These are phyloP conservation scores for Notarius lentiginosus DNA, from an alignment of 2,113 vertebrate genomes.

Conservation along the genomic window DNA sequence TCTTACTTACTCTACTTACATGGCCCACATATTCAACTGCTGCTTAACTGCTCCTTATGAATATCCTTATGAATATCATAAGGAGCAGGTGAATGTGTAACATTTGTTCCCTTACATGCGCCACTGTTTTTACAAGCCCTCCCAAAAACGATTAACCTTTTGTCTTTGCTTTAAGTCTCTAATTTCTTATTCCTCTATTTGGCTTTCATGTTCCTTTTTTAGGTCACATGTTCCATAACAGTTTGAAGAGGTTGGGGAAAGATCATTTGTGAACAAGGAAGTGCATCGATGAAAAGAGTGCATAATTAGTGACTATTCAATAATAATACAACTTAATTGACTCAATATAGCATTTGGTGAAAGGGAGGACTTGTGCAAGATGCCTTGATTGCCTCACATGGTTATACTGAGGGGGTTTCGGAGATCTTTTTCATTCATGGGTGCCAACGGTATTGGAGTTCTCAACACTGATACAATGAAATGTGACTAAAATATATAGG, in stretches of 20 bases:
- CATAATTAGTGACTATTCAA: slow-evolving; percentile 58
- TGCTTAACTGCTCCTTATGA: slow-evolving; percentile 18
- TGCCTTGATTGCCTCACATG: neutral
- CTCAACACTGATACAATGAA: neutral
- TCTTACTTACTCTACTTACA: slow-evolving; percentile 25
- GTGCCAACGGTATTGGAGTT: neutral
- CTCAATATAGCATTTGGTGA: slow-evolving; percentile 40
- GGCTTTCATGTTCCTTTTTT: slow-evolving; percentile 67
- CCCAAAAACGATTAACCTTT: neutral
- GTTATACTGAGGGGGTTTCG: neutral
- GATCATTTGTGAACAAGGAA: slow-evolving; percentile 59
- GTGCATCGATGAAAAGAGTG: slow-evolving; percentile 51
- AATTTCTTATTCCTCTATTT: slow-evolving; percentile 51
- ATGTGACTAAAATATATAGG: neutral
- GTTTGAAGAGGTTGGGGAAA: slow-evolving; percentile 59
- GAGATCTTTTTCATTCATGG: neutral
- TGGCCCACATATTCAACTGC: slow-evolving; percentile 23
- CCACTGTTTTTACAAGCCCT: neutral
- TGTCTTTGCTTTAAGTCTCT: slow-evolving; percentile 40
- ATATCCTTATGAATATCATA: neutral
- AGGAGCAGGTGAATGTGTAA: neutral
- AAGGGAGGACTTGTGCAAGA: slow-evolving; percentile 15
- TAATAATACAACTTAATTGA: slow-evolving; percentile 56
- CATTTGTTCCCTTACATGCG: slow-evolving; percentile 5
- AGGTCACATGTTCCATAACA: slow-evolving; percentile 59